Conservation (phyloP, 2,113 vertebrate species). For the Sisor rabdophorus region DNA sequence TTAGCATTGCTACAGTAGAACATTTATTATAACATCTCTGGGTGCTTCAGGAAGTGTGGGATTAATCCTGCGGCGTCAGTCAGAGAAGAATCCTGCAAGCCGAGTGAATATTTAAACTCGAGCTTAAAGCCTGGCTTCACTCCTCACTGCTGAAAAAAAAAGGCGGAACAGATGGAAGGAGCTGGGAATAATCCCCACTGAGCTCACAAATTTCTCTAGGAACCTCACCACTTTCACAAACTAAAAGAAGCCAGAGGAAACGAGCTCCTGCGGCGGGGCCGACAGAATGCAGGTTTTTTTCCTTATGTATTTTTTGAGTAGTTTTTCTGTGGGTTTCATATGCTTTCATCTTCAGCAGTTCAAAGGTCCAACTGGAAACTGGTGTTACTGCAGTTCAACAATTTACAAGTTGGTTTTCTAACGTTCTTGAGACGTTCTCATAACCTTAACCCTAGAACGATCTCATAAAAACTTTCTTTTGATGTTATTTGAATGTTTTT, state of each 20-base stretch:
- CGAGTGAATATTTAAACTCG: conserved; percentile 15
- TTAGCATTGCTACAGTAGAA: too few species aligned
- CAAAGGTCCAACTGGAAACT: neutral
- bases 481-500: too few species aligned
- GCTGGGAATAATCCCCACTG: conserved; percentile 29
- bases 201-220: conserved; percentile 24
- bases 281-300: neutral
- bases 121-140: conserved; percentile 6
- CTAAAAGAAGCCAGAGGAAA: neutral
- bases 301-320: neutral
- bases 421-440: too few species aligned
- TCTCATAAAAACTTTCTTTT: too few species aligned
- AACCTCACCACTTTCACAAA: conserved; percentile 12
- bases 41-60: neutral
- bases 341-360: neutral
- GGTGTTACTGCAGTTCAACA: neutral
- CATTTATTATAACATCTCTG: too few species aligned
- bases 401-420: too few species aligned
- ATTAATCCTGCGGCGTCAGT: neutral
- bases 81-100: neutral
- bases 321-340: neutral
- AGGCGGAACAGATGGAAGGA: conserved; percentile 20
- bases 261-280: neutral
- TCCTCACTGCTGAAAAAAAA: conserved; percentile 8
- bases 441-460: too few species aligned